A percentile compares a stretch with the other conserved stretches of the same genome.
These are phyloP conservation scores for Eupithecia inturbata DNA, from an alignment of 2,888 invertebrate genomes.

Conservation along the genomic window DNA sequence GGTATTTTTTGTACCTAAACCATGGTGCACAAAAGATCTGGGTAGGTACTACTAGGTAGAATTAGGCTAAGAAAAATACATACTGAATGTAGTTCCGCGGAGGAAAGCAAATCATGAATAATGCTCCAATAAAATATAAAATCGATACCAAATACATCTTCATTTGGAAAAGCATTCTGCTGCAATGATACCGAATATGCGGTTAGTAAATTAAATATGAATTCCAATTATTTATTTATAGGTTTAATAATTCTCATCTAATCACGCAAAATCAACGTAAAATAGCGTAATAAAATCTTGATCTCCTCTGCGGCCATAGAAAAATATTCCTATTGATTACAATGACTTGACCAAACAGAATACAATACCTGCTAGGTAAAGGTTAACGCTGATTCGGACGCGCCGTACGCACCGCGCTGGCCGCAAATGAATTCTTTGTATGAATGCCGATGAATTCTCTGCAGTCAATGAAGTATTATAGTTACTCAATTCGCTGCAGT, in stretches of 20 bases:
- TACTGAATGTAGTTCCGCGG: constrained; percentile 75
- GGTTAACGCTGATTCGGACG: too few relatives aligned
- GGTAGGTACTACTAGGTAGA: background rate
- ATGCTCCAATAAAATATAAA: constrained; percentile 67
- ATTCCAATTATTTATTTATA: background rate
- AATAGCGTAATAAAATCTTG: background rate
- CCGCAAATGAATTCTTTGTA: too few relatives aligned
- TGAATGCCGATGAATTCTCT: too few relatives aligned
- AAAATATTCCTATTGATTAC: background rate
- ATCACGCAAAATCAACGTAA: background rate
- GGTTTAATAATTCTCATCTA: background rate
- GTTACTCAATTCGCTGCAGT: too few relatives aligned
- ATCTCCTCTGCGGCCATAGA: background rate
- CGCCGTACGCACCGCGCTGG: too few relatives aligned
- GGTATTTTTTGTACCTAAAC: too few relatives aligned
- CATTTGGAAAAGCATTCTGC: constrained; percentile 70
- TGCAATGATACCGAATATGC: constrained; percentile 8
- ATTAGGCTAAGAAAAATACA: constrained; percentile 40
- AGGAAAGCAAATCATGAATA: constrained; percentile 72
- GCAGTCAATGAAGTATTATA: too few relatives aligned
- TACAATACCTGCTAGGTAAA: too few relatives aligned
- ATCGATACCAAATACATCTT: constrained; percentile 70
- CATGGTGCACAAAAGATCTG: too few relatives aligned
- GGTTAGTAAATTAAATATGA: constrained; percentile 23
- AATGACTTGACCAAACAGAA: too few relatives aligned